Evolutionary conservation across 2,888 invertebrate genomes (phyloP), one percentile per base, ranked within the genome.

Genomic region (Malthinus seriepunctatus): DNA sequence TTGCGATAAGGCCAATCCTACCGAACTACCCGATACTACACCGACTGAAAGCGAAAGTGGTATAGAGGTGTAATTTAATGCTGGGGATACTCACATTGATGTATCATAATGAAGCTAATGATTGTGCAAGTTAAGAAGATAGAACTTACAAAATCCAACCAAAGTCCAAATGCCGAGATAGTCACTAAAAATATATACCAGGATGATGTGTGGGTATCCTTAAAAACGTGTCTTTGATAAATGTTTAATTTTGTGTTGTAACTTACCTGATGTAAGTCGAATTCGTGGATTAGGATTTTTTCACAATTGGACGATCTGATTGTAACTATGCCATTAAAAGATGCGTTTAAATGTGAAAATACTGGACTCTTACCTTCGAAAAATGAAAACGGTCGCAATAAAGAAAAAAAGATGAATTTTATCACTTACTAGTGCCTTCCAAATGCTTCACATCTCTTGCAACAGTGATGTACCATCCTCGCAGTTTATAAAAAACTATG

Each of bases 271-370:
- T 87, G 83, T 37, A 78, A 74, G 72, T 91, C 91, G 67, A 91
- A 91, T 69, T 90, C 88, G 67, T 46, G 14, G 47, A 85, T 83
- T 51, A 95, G 85, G 61, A 86, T 80, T 60, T 85, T 80, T 75
- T 90, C 84, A 1, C 88, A 86, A n/a, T 84, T 82, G 1, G 88
- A 86, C 0, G 94, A 90, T 56, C 96, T 83, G 61, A 96, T 93
- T 0, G 93, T 93, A 44, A 89, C 85, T 11, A 96, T 84, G 1
- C 95, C 96, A 63, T 88, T 86, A 3, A 95, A 80, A 0, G 91
- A 88, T 0, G 93, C 88, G 34, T 88, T 89, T 68, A 95, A 84
- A 75, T 95, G 93, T 0, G 93, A 90, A 76, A 94, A 94, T 0
- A 96, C 90, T 0, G 96, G 95, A 79, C 93, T 93, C 61, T 91